These are phyloP conservation scores for Neodon shergylaensis DNA, from an alignment of 2,113 vertebrate genomes.

Conservation along the genomic window DNA sequence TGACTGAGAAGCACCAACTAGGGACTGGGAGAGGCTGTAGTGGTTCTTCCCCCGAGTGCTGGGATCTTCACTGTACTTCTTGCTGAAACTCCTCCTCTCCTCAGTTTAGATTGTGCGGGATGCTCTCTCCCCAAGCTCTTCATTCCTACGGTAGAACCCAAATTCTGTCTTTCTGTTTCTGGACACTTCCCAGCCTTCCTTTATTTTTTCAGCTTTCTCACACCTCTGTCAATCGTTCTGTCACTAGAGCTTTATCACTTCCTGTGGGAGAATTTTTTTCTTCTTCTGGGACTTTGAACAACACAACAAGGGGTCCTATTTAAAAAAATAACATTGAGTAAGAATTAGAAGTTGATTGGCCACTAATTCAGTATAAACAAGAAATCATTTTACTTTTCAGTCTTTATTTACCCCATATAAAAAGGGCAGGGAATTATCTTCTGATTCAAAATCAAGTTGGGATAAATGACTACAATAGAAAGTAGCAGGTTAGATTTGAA, in stretches of 20 bases:
- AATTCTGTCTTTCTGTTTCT: not conserved
- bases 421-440: not conserved
- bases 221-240: not conserved
- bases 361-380: not conserved
- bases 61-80: not conserved
- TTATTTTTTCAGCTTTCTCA: constrained; percentile 22
- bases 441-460: not conserved
- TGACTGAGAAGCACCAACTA: not conserved
- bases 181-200: not conserved
- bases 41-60: not conserved
- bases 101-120: not conserved
- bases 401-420: not conserved
- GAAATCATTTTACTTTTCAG: not conserved
- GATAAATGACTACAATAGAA: not conserved
- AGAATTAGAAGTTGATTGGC: not conserved
- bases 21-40: not conserved
- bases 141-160: not conserved
- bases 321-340: not conserved
- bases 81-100: not conserved
- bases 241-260: not conserved
- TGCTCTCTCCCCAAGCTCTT: not conserved
- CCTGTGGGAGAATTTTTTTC: constrained; percentile 16
- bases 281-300: not conserved
- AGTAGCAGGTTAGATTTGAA: not conserved
- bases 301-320: not conserved